Conservation (phyloP, 2,113 vertebrate species). For the Datnioides undecimradiatus region DNA sequence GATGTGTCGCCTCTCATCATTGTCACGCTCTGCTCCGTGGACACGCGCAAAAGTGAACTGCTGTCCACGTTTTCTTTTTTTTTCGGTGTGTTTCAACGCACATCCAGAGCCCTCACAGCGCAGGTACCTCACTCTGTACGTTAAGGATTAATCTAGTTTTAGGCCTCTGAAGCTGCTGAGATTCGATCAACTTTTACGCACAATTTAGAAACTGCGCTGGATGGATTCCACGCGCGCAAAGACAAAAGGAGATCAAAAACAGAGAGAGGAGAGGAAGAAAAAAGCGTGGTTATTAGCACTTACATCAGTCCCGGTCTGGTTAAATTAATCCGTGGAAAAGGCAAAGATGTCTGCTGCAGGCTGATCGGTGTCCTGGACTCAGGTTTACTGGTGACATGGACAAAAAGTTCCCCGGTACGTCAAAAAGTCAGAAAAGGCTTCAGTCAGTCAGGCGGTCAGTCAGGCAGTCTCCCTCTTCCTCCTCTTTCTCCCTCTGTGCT, state of each 20-base stretch:
- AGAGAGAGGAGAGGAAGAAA: neutral
- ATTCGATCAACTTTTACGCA: constrained; percentile 24
- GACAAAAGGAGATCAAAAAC: neutral
- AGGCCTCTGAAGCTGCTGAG: no score
- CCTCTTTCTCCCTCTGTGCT: constrained; percentile 45
- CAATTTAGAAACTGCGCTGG: neutral
- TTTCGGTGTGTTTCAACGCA: neutral
- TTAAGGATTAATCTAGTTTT: neutral
- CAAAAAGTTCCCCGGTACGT: constrained; percentile 79
- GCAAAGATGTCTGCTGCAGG: constrained; percentile 57
- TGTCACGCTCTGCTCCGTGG: neutral
- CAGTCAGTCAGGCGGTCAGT: constrained; percentile 21
- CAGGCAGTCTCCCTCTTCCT: constrained; percentile 40
- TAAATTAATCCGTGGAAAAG: constrained; percentile 85
- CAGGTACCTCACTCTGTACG: neutral
- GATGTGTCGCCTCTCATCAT: constrained; percentile 1
- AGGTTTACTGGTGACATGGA: constrained; percentile 82
- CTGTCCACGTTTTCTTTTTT: neutral
- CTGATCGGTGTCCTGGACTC: constrained; percentile 74
- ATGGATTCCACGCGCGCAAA: neutral
- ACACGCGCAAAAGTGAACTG: neutral
- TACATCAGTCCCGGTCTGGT: constrained; percentile 82
- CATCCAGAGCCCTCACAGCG: rapidly evolving
- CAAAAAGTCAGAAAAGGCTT: constrained; percentile 61
- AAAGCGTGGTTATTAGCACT: constrained; percentile 70